Base-by-base conservation (phyloP, 2,797 vertebrate genomes). In the Spinus olivaceus region DNA sequence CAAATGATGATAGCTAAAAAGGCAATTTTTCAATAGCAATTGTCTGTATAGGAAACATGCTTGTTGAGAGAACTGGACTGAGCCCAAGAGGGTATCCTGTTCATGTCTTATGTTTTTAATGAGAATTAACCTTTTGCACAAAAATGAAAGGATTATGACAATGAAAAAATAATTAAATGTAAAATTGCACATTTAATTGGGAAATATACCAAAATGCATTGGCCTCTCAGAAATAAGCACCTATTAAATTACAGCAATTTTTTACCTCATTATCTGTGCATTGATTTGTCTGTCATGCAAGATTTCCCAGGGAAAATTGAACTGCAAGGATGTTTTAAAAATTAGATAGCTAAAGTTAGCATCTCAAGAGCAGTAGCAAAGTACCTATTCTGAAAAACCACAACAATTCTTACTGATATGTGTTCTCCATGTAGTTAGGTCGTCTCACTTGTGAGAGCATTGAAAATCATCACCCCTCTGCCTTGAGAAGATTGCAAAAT, bases 361-460 rank as follows among this genome's bases (percentile, higher is more conserved):
- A 37, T 42, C 50, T 74, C 46, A 57, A 44, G 32, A 77, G 46
- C 42, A 83, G 50, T 20, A 81, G n/a, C 2, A 1, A 67, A 76
- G 32, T 20, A 44, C n/a, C 25, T 16, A 30, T 69, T 92, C 72
- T 20, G 46, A 71, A 81, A 90, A 93, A 56, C 14, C 35, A 49
- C 23, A 76, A 10, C 12, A 74, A 24, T 56, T 76, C 50, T 44
- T 66, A 44, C 20, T 44, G 39, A 47, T 12, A 37, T 6, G 7
- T n/a, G 20, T 78, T 81, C 83, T 53, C n/a, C 21, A 50, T 0
- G 0, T 27, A 42, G 21, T 69, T 56, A 59, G 41, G 21, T 49
- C 0, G 0, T 51, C 19, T 85, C 21, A 25, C 44, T 78, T 66
- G 22, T 0, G 1, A 85, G 33, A 86, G 46, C 74, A 33, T 8